phyloP scores from a whole-genome alignment of 1,140 invertebrate species.

The Liolophura sinensis region DNA sequence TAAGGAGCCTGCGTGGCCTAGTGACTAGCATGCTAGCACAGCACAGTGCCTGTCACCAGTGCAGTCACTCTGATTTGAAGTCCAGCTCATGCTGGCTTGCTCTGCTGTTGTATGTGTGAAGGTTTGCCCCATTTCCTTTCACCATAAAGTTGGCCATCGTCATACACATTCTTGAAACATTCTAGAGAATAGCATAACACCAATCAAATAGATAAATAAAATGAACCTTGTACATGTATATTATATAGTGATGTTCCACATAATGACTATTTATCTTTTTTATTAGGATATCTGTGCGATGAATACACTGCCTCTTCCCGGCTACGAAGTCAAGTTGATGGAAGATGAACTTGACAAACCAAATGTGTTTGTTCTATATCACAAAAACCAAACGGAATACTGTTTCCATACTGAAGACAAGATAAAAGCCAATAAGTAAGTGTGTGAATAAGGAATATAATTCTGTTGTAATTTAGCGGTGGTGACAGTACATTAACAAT shows the following conservation, averaged over 20 bases:
- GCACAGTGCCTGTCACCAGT: too few species aligned
- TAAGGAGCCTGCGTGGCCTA: too few species aligned
- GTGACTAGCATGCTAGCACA: too few species aligned
- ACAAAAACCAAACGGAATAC: slow-evolving; percentile 63
- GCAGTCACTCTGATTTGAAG: too few species aligned
- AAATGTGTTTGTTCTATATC: slow-evolving; percentile 65
- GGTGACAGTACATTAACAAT: background rate
- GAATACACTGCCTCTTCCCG: slow-evolving; percentile 69
- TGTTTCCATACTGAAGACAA: slow-evolving; percentile 63
- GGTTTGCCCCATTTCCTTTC: too few species aligned
- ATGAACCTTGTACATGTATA: too few species aligned
- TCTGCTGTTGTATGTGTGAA: too few species aligned
- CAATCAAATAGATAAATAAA: too few species aligned
- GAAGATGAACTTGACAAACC: slow-evolving; percentile 54
- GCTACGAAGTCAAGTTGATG: slow-evolving; percentile 59
- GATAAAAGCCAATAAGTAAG: slow-evolving; percentile 60
- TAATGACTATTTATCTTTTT: slow-evolving; percentile 9
- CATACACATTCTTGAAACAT: too few species aligned
- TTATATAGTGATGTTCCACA: background rate
- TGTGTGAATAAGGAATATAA: background rate
- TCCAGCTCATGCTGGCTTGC: too few species aligned
- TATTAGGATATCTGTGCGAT: slow-evolving; percentile 62
- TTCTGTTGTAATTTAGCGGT: background rate
- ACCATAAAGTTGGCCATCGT: too few species aligned
- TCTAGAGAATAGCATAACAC: too few species aligned